Evolutionary conservation across 1,140 invertebrate genomes (phyloP).

Genomic region (Copidosoma floridanum): DNA sequence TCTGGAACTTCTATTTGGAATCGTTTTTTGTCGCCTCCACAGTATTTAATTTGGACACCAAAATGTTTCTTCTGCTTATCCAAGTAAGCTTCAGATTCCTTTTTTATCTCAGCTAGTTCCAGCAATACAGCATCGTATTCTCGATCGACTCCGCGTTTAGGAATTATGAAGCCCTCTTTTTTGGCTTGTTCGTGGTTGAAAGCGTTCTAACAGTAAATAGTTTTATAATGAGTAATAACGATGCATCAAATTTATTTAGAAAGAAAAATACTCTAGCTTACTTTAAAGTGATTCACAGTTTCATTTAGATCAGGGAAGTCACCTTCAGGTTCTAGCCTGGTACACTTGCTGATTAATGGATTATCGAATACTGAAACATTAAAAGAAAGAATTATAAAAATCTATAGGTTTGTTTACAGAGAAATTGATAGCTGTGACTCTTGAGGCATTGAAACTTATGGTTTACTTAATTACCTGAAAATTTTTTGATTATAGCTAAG

Average conservation of each 20-base stretch:
- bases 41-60: slow-evolving; percentile 70
- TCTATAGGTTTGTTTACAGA: slow-evolving; percentile 19
- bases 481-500: slow-evolving; percentile 64
- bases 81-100: slow-evolving; percentile 69
- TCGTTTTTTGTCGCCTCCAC: slow-evolving; percentile 85
- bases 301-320: slow-evolving; percentile 76
- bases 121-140: slow-evolving; percentile 81
- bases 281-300: slow-evolving; percentile 79
- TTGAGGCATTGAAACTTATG: background rate
- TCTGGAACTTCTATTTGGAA: slow-evolving; percentile 94
- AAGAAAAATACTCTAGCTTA: slow-evolving; percentile 51
- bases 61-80: slow-evolving; percentile 68
- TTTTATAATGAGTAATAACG: no score
- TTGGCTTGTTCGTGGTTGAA: slow-evolving; percentile 88
- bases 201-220: slow-evolving; percentile 62
- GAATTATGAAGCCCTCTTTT: slow-evolving; percentile 84
- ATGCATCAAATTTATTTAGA: no score
- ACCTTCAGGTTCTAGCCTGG: slow-evolving; percentile 61
- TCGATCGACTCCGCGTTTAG: slow-evolving; percentile 77
- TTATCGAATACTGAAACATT: slow-evolving; percentile 57
- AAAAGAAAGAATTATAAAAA: slow-evolving; percentile 8
- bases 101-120: slow-evolving; percentile 69
- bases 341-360: slow-evolving; percentile 59
- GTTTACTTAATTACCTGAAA: slow-evolving; percentile 58
- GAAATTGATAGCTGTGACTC: background rate